Percentiles rank a stretch among this genome's conserved stretches.
These are phyloP conservation scores for Ryuthela nishihirai DNA, from an alignment of 2,888 invertebrate genomes.

Conservation along the genomic window DNA sequence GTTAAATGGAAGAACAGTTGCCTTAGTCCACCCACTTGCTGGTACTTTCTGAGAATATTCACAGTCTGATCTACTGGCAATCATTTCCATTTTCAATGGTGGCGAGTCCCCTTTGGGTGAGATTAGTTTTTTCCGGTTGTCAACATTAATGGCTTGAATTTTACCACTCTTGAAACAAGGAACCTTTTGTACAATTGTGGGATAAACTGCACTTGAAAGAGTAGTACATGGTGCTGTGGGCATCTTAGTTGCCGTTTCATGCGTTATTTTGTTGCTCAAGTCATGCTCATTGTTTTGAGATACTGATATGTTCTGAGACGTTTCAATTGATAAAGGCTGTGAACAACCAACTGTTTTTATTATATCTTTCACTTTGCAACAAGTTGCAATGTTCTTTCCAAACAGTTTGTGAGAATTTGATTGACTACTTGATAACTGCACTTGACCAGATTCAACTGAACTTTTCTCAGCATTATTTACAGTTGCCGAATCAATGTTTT, in stretches of 20 bases:
- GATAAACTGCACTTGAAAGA: slow-evolving; percentile 3
- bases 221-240: too few species aligned
- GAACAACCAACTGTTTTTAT: slow-evolving; percentile 5
- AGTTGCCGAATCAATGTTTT: background rate
- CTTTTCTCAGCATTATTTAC: slow-evolving; percentile 9
- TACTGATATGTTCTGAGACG: slow-evolving; percentile 1
- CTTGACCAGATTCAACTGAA: background rate
- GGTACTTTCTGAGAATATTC: slow-evolving; percentile 19
- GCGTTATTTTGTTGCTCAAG: slow-evolving; percentile 3
- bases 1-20: slow-evolving; percentile 28
- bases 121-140: background rate
- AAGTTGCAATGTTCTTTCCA: slow-evolving; percentile 10
- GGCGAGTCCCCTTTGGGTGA: slow-evolving; percentile 4
- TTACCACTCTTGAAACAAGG: slow-evolving; percentile 18
- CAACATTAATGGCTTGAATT: background rate
- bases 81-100: slow-evolving; percentile 20
- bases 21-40: slow-evolving; percentile 25
- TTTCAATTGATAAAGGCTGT: slow-evolving; percentile 8
- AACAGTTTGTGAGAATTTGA: slow-evolving; percentile 1
- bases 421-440: background rate
- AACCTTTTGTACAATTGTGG: slow-evolving; percentile 9
- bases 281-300: slow-evolving; percentile 10
- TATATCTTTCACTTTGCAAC: slow-evolving; percentile 31
- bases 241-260: too few species aligned
- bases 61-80: slow-evolving; percentile 12